phyloP scores from a whole-genome alignment of 2,888 invertebrate genomes.

The Ichneumoninae sp. region DNA sequence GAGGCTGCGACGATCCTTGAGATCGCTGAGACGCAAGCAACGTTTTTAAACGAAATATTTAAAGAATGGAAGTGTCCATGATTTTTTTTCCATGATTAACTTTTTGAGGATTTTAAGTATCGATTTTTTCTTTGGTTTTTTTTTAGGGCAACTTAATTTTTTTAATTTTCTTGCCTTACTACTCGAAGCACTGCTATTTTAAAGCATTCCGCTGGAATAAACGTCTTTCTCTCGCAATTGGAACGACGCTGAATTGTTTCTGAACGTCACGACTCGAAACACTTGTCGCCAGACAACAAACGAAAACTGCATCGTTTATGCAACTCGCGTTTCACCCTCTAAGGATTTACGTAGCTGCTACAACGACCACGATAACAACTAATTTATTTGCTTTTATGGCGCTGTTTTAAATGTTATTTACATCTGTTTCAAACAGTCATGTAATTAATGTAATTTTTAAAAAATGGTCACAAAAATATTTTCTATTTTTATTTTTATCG shows the following conservation, averaged over 20 bases:
- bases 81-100: not conserved
- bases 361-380: not conserved
- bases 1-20: not conserved
- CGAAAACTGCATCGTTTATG: constrained; percentile 7
- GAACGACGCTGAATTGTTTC: not conserved
- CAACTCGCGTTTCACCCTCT: not conserved
- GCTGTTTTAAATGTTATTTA: too few species aligned
- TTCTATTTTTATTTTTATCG: too few species aligned
- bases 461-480: too few species aligned
- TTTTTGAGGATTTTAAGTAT: not conserved
- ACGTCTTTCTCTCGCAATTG: not conserved
- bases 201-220: not conserved
- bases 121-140: not conserved
- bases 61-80: not conserved
- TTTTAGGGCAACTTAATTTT: not conserved
- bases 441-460: too few species aligned
- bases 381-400: not conserved
- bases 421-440: too few species aligned
- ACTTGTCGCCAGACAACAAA: constrained; percentile 9
- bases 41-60: not conserved
- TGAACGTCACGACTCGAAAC: not conserved
- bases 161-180: not conserved
- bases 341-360: not conserved
- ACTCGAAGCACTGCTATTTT: not conserved
- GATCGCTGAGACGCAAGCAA: not conserved